phyloP scores from a whole-genome alignment of 2,113 vertebrate genomes.

The Tachysurus vachellii region DNA sequence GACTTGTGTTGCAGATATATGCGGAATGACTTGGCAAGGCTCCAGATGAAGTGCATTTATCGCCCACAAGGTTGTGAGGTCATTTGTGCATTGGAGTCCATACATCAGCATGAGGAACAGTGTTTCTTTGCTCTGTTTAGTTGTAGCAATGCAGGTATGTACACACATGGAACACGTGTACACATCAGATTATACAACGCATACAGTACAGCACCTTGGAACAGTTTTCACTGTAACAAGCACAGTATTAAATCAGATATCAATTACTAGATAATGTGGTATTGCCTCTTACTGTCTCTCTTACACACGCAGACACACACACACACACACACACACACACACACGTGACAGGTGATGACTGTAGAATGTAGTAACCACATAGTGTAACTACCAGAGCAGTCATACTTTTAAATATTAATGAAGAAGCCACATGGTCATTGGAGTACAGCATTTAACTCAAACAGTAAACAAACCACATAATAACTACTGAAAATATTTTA shows the following conservation, averaged over 20 bases:
- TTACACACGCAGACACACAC: not conserved
- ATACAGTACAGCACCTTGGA: not conserved
- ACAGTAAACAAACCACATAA: not conserved
- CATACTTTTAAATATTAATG: conserved; percentile 42
- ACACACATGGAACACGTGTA: not conserved
- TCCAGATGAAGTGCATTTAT: conserved; percentile 85
- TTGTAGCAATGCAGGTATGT: conserved; percentile 79
- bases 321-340: conserved; percentile 3
- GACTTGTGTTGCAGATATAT: conserved; percentile 76
- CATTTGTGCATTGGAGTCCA: conserved; percentile 82
- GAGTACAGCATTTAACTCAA: not conserved
- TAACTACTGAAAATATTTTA: not conserved
- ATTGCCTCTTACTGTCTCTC: not conserved
- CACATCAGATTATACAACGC: not conserved
- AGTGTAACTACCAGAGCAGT: not conserved
- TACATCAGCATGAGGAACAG: conserved; percentile 82
- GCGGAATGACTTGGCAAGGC: conserved; percentile 84
- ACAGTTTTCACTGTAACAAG: too few species aligned
- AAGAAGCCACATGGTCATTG: conserved; percentile 18
- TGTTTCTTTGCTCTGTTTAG: conserved; percentile 80
- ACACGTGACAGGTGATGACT: conserved; percentile 4
- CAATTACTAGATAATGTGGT: not conserved
- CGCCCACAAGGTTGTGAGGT: conserved; percentile 79
- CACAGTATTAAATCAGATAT: not conserved
- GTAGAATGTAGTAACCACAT: conserved; percentile 7